phyloP scores from a whole-genome alignment of 2,888 invertebrate species.

The Hedya salicella region DNA sequence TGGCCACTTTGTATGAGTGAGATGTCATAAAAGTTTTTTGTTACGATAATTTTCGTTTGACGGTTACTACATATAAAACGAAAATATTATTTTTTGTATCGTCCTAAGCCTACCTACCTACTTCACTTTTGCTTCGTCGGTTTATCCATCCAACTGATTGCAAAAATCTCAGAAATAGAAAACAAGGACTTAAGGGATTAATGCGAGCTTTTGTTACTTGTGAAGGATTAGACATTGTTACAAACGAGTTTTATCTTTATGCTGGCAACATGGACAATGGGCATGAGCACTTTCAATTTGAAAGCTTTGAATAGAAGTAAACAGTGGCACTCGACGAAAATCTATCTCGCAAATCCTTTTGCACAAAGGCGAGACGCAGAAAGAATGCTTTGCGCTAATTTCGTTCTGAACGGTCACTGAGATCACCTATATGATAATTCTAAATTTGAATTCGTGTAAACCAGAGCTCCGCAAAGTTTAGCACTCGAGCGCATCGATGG shows the following conservation, averaged over 20 bases:
- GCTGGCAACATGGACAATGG: constrained; percentile 52
- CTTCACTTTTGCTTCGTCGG: constrained; percentile 32
- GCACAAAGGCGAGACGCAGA: constrained; percentile 30
- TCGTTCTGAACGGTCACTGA: constrained; percentile 62
- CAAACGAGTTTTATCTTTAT: constrained; percentile 48
- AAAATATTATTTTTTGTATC: constrained; percentile 46
- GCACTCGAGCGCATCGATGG: constrained; percentile 81
- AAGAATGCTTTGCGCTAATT: constrained; percentile 57
- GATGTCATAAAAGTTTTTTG: constrained; percentile 82
- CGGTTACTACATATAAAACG: constrained; percentile 74
- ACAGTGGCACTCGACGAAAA: constrained; percentile 37
- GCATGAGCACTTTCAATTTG: constrained; percentile 43
- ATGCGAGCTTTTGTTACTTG: constrained; percentile 51
- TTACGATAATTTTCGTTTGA: constrained; percentile 57
- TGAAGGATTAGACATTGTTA: constrained; percentile 43
- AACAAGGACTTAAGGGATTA: constrained; percentile 44
- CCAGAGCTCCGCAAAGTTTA: constrained; percentile 65
- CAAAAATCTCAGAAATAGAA: constrained; percentile 43
- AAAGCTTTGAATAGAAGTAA: constrained; percentile 34
- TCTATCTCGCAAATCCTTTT: constrained; percentile 43
- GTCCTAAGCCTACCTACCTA: constrained; percentile 14
- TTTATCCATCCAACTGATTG: constrained; percentile 35
- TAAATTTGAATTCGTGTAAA: constrained; percentile 79
- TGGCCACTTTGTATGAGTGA: constrained; percentile 78
- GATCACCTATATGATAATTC: constrained; percentile 80